Conservation (phyloP, 2,113 vertebrate species). For the Mesembrinibis cayennensis region DNA sequence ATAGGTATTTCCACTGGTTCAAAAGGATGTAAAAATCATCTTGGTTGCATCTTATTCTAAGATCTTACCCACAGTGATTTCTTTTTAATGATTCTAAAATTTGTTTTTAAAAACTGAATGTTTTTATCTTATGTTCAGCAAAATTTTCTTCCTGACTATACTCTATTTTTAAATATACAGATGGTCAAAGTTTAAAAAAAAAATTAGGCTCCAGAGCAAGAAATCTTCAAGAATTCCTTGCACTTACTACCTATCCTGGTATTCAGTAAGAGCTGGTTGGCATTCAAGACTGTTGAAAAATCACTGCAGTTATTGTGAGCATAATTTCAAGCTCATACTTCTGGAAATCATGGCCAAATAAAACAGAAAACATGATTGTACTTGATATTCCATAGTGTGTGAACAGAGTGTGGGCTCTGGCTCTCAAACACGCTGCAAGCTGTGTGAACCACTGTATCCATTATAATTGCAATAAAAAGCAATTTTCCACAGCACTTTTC, state of each 20-base stretch:
- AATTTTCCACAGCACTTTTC: slow-evolving; percentile 14
- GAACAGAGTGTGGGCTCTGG: background rate
- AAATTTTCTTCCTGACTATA: background rate
- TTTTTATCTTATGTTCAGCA: background rate
- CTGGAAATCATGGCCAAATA: background rate
- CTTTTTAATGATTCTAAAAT: background rate
- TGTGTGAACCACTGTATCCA: background rate
- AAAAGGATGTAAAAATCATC: background rate
- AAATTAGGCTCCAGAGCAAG: background rate
- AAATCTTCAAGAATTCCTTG: background rate
- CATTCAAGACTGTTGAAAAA: background rate
- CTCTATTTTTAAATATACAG: background rate
- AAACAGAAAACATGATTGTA: background rate
- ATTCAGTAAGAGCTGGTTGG: background rate
- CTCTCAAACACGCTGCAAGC: background rate
- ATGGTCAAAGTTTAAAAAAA: background rate
- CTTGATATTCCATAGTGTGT: background rate
- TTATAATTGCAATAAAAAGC: background rate
- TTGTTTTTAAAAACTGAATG: background rate
- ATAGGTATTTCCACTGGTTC: background rate
- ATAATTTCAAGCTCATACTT: background rate
- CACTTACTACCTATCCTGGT: background rate
- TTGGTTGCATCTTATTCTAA: background rate
- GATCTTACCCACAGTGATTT: background rate
- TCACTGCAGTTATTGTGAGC: background rate